A percentile compares a stretch with the other conserved stretches of the same genome.
Conservation (phyloP, 2,113 vertebrate species). For the Anarrhichthys ocellatus region DNA sequence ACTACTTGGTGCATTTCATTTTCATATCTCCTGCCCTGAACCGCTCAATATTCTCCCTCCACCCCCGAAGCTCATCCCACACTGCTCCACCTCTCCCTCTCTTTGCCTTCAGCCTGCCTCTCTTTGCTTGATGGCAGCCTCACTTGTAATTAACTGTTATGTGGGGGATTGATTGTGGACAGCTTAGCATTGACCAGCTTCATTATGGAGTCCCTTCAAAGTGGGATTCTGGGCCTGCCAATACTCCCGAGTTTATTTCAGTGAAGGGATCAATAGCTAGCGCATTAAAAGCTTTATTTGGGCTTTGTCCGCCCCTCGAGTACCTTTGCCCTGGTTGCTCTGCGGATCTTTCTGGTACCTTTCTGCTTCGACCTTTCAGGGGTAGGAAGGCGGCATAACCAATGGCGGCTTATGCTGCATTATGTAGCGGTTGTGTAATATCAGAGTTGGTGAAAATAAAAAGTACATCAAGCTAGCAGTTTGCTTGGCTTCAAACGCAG, state of each 20-base stretch:
- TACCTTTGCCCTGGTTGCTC: conserved; percentile 75
- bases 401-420: conserved; percentile 16
- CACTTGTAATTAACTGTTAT: conserved; percentile 88
- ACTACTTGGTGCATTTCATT: conserved; percentile 65
- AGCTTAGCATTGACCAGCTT: conserved; percentile 87
- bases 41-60: conserved; percentile 63
- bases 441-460: conserved; percentile 16
- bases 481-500: conserved; percentile 13
- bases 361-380: conserved; percentile 45
- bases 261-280: conserved; percentile 81
- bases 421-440: conserved; percentile 17
- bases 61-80: conserved; percentile 58
- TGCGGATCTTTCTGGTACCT: conserved; percentile 60
- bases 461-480: conserved; percentile 8
- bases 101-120: conserved; percentile 58
- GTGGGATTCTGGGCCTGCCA: conserved; percentile 85
- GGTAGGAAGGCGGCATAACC: conserved; percentile 30
- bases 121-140: conserved; percentile 76
- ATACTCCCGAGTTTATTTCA: conserved; percentile 86
- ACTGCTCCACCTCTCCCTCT: conserved; percentile 56
- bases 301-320: conserved; percentile 78
- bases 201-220: conserved; percentile 88
- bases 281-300: conserved; percentile 87
- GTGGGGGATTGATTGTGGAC: conserved; percentile 85
- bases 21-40: conserved; percentile 64